Evolutionary conservation across 2,888 invertebrate species (phyloP).

Genomic region (Pollenia griseotomentosa): DNA sequence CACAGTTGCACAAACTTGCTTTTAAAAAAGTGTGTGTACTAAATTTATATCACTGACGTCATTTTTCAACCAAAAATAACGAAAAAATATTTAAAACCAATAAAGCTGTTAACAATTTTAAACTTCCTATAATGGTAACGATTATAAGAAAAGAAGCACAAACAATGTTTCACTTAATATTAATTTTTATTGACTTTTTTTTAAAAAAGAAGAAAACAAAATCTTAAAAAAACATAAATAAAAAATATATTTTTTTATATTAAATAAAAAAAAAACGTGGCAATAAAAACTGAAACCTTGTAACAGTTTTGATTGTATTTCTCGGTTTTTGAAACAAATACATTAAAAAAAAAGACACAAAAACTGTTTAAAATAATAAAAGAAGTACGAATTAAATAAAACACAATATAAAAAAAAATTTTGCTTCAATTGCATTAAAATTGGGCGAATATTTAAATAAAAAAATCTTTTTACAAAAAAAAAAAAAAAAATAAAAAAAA

Average conservation of each 20-base stretch:
- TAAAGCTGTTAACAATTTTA: constrained; percentile 8
- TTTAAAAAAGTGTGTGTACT: too few relatives aligned
- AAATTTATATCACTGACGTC: constrained; percentile 31
- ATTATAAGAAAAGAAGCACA: not conserved
- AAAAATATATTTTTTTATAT: not conserved
- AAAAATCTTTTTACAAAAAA: too few relatives aligned
- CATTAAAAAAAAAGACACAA: not conserved
- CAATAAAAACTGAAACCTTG: constrained; percentile 47
- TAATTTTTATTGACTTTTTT: constrained; percentile 26
- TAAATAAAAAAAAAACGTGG: not conserved
- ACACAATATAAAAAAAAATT: not conserved
- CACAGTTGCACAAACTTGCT: not conserved
- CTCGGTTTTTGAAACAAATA: constrained; percentile 28
- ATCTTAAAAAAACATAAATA: not conserved
- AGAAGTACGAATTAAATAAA: constrained; percentile 4
- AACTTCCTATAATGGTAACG: constrained; percentile 52
- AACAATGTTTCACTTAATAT: constrained; percentile 14
- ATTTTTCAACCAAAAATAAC: constrained; percentile 7
- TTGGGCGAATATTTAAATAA: not conserved
- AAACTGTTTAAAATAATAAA: not conserved
- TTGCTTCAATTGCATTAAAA: constrained; percentile 39
- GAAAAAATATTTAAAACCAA: constrained; percentile 16
- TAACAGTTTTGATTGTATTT: constrained; percentile 34
- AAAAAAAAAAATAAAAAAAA: too few relatives aligned
- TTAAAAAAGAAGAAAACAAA: constrained; percentile 4